phyloP scores from a whole-genome alignment of 2,113 vertebrate genomes.

The Percopsis transmontana region DNA sequence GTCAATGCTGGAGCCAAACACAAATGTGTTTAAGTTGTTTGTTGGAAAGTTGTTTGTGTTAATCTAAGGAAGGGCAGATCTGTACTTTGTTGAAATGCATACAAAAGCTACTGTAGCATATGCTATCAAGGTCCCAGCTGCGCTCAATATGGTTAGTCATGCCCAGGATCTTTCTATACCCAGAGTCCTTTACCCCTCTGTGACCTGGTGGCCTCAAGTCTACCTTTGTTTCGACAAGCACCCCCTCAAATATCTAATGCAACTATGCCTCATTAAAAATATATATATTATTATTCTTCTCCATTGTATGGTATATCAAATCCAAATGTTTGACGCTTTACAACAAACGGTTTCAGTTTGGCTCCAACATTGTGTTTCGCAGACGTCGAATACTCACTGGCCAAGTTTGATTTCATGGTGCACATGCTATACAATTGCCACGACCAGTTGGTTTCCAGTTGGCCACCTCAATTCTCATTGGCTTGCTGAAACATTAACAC shows the following conservation, averaged over 20 bases:
- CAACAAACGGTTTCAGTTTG: constrained; percentile 36
- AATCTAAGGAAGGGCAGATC: neutral
- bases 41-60: neutral
- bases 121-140: constrained; percentile 28
- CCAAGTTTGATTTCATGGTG: constrained; percentile 81
- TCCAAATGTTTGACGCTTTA: constrained; percentile 4
- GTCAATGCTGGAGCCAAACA: constrained; percentile 46
- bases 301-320: too few species aligned
- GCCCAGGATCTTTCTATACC: neutral
- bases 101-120: neutral
- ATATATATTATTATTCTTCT: too few species aligned
- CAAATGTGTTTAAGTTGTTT: neutral
- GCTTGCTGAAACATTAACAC: constrained; percentile 24
- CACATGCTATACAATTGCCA: constrained; percentile 46
- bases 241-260: constrained; percentile 42
- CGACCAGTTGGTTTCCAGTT: constrained; percentile 29
- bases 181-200: constrained; percentile 30
- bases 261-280: too few species aligned
- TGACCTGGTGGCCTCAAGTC: constrained; percentile 14
- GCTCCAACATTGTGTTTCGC: constrained; percentile 41
- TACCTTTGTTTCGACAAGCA: constrained; percentile 25
- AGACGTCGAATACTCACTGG: constrained; percentile 43
- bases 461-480: constrained; percentile 42
- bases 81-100: too few species aligned
- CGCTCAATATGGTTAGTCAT: neutral